Conservation (phyloP, 2,113 vertebrate species). For the Emberiza fucata region DNA sequence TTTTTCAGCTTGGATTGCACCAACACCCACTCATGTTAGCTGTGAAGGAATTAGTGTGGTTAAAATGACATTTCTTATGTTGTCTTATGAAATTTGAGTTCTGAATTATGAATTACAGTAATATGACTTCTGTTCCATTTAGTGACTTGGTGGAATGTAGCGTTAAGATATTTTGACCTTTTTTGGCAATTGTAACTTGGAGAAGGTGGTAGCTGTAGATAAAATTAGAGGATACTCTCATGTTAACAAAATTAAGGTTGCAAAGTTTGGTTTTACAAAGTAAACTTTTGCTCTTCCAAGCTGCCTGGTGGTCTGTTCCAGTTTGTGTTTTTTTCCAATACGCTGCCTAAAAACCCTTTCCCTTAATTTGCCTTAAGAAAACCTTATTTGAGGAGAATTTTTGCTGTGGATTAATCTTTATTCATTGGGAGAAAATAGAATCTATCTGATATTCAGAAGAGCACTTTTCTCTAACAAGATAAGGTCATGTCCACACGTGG, state of each 20-base stretch:
- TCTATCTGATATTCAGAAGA: not conserved
- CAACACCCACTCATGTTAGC: constrained; percentile 79
- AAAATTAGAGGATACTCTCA: constrained; percentile 69
- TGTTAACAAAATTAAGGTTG: constrained; percentile 65
- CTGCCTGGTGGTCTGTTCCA: constrained; percentile 7
- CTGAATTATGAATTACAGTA: constrained; percentile 73
- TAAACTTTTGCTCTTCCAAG: constrained; percentile 45
- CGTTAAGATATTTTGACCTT: constrained; percentile 57
- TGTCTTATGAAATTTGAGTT: constrained; percentile 75
- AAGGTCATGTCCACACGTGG: not conserved
- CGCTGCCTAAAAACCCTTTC: not conserved
- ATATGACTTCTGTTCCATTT: constrained; percentile 50
- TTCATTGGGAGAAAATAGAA: not conserved
- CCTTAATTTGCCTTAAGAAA: not conserved
- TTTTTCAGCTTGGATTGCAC: constrained; percentile 76
- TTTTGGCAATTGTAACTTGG: constrained; percentile 48
- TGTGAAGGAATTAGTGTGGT: constrained; percentile 68
- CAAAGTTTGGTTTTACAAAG: constrained; percentile 62
- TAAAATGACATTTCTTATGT: constrained; percentile 69
- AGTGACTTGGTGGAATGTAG: constrained; percentile 65
- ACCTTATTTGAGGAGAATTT: not conserved
- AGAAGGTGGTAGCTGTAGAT: constrained; percentile 54
- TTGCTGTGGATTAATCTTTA: not conserved
- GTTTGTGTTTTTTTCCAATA: not conserved
- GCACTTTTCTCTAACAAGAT: not conserved